Conservation (phyloP, 2,797 vertebrate species). For the Rhyacichthys aspro region DNA sequence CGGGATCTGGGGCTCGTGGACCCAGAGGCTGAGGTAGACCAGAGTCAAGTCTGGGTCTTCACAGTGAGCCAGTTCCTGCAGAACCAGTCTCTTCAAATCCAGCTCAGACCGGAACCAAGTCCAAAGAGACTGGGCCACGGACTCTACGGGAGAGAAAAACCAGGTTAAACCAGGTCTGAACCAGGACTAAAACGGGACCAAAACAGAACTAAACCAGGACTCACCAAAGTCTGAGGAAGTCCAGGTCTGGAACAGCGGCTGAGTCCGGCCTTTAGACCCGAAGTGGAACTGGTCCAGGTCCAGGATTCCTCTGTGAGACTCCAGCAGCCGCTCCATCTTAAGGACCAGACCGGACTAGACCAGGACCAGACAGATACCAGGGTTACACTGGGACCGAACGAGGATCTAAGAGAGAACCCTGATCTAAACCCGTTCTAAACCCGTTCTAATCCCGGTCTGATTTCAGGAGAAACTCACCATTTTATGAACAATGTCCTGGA, state of each 20-base stretch:
- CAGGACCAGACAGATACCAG: not conserved
- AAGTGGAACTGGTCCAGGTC: slow-evolving; percentile 87
- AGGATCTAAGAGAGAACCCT: too few relatives aligned
- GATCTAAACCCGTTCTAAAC: not conserved
- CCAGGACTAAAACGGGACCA: not conserved
- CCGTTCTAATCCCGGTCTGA: too few relatives aligned
- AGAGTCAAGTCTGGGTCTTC: slow-evolving; percentile 80
- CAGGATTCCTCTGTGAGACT: slow-evolving; percentile 83
- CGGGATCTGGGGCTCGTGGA: slow-evolving; percentile 90
- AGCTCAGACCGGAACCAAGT: slow-evolving; percentile 87
- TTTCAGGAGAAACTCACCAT: not conserved
- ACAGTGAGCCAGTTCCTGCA: slow-evolving; percentile 86
- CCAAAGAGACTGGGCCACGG: slow-evolving; percentile 74
- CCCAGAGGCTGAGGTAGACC: slow-evolving; percentile 91
- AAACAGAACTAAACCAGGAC: not conserved
- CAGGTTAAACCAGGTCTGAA: slow-evolving; percentile 1
- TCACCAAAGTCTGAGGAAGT: slow-evolving; percentile 27
- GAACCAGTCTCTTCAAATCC: slow-evolving; percentile 82
- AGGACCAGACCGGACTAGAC: slow-evolving; percentile 81
- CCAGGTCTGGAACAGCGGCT: slow-evolving; percentile 89
- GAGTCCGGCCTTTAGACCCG: slow-evolving; percentile 60
- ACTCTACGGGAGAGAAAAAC: slow-evolving; percentile 69
- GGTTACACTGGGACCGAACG: not conserved
- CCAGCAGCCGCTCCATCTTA: slow-evolving; percentile 90
- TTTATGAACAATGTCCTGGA: slow-evolving; percentile 72